These are phyloP conservation scores for Psittacula derbiana DNA, from an alignment of 2,797 vertebrate species.

Conservation along the genomic window DNA sequence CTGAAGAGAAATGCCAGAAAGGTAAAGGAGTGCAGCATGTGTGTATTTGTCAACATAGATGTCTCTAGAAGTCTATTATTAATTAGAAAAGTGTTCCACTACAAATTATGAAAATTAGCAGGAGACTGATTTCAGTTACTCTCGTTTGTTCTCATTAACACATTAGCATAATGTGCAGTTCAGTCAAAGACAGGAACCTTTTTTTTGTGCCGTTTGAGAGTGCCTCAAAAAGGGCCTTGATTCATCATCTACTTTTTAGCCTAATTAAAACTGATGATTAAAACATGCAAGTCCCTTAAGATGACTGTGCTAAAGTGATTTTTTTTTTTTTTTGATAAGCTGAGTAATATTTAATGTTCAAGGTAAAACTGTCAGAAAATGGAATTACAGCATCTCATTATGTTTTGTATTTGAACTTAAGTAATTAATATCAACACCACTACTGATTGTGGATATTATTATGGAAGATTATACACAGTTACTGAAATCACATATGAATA, in stretches of 20 bases:
- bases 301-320: slow-evolving; percentile 21
- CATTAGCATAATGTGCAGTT: slow-evolving; percentile 19
- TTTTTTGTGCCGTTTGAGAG: slow-evolving; percentile 44
- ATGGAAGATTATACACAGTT: not conserved
- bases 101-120: slow-evolving; percentile 54
- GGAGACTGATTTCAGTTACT: slow-evolving; percentile 34
- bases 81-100: slow-evolving; percentile 53
- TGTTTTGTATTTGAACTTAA: not conserved
- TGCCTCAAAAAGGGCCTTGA: slow-evolving; percentile 45
- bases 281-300: slow-evolving; percentile 48
- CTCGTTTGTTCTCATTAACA: slow-evolving; percentile 45
- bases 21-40: not conserved
- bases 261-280: slow-evolving; percentile 68
- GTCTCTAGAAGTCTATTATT: slow-evolving; percentile 39
- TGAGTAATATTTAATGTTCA: slow-evolving; percentile 37
- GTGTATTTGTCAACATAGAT: slow-evolving; percentile 39
- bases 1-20: not conserved
- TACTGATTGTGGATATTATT: not conserved
- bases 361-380: slow-evolving; percentile 1
- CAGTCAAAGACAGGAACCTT: slow-evolving; percentile 43
- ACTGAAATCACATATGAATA: not conserved
- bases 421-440: not conserved
- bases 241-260: slow-evolving; percentile 51
- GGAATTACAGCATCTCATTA: not conserved
- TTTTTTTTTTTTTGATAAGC: not conserved